Evolutionary conservation across 2,888 invertebrate species (phyloP).

Genomic region (Synergus gifuensis): DNA sequence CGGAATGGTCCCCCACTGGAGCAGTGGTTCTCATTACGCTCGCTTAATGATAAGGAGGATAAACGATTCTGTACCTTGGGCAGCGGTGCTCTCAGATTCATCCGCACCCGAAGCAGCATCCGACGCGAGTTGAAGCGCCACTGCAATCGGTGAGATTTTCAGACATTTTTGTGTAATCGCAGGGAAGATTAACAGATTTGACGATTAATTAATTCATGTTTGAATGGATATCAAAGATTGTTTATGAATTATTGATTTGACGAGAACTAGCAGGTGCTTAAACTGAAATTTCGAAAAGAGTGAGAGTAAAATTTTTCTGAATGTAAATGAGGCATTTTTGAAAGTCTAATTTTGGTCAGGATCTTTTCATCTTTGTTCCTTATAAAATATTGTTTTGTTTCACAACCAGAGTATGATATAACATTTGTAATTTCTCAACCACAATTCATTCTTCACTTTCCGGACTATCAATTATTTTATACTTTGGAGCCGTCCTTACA

Average conservation of each 20-base stretch:
- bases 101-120: conserved; percentile 72
- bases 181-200: background rate
- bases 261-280: background rate
- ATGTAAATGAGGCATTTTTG: background rate
- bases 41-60: conserved; percentile 58
- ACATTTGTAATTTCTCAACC: background rate
- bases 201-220: background rate
- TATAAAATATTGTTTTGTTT: background rate
- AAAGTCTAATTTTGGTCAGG: background rate
- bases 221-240: background rate
- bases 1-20: conserved; percentile 62
- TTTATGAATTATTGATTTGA: background rate
- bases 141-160: conserved; percentile 69
- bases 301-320: background rate
- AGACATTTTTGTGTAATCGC: background rate
- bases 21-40: conserved; percentile 71
- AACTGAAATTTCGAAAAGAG: background rate
- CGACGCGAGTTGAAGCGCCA: conserved; percentile 72
- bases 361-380: background rate
- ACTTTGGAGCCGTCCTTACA: conserved; percentile 13
- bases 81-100: conserved; percentile 73
- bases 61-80: conserved; percentile 67
- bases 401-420: conserved; percentile 17
- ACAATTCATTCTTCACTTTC: background rate
- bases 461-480: conserved; percentile 17